Base-by-base conservation (phyloP, 2,888 invertebrate genomes). In the Himalopsyche tibetana region DNA sequence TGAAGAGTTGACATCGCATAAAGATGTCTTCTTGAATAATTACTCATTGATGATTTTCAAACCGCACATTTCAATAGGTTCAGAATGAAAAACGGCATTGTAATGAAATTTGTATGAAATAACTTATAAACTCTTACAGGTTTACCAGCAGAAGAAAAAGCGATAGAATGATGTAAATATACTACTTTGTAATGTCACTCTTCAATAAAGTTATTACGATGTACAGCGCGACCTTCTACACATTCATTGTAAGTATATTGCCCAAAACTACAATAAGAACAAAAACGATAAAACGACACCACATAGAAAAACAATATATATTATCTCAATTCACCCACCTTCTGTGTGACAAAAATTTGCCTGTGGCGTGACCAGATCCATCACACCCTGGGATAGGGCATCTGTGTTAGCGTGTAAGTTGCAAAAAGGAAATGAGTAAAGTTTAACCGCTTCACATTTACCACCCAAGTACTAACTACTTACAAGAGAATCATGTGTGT, bases 261-360 rank as follows among this genome's bases (percentile, higher is more conserved):
- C 15, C 51, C 51, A 69, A 84, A 42, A 84, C 79, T 89, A 89
- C 82, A 80, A 88, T 83, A 86, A 80, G 80, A 80, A 45, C 56
- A 36, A 42, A 85, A 42, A 28, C 74, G 86, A 45, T 86, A 87
- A 80, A 89, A 89, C 89, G 89, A 89, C 89, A 87, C 84, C 89
- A 89, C 89, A 89, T 89, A 89, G 40, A 79, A 36, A 51, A 74
- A 36, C 74, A 74, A 74, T 74, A 74, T 28, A 28, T 28, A 28
- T 28, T 36, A 74, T 74, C 74, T 19, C 74, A 74, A 40, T 51
- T 82, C 56, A 89, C 94, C 95, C 95, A 97, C 97, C 97, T 99
- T 94, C 99, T 95, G 93, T 99, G 99, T 89, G 99, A 98, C 92
- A 99, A 95, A 94, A 99, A 99, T 95, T 99, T 99, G 91, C 99